These are phyloP conservation scores for Germaria angustata DNA, from an alignment of 2,888 invertebrate species.

Conservation along the genomic window DNA sequence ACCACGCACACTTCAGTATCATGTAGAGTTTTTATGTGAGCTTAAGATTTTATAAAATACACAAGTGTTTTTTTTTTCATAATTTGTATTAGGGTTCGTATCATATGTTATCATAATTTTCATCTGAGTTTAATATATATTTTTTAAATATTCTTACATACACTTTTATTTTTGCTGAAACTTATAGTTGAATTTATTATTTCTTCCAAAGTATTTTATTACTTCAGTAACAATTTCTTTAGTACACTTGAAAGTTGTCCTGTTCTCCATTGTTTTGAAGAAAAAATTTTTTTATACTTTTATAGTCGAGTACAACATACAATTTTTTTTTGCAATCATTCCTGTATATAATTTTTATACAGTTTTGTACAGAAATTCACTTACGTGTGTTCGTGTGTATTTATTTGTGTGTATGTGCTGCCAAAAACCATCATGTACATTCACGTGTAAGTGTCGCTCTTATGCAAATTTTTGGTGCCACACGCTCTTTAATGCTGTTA, in stretches of 20 bases:
- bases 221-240: constrained; percentile 62
- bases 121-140: constrained; percentile 36
- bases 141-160: constrained; percentile 3
- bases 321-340: too few species aligned
- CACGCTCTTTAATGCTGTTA: constrained; percentile 17
- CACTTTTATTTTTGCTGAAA: neutral
- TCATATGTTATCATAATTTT: constrained; percentile 68
- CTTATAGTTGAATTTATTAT: constrained; percentile 60
- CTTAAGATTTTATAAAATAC: neutral
- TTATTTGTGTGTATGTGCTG: neutral
- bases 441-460: constrained; percentile 64
- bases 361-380: too few species aligned
- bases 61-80: constrained; percentile 17
- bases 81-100: constrained; percentile 53
- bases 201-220: constrained; percentile 62
- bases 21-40: neutral
- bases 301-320: too few species aligned
- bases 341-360: too few species aligned
- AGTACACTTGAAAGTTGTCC: constrained; percentile 50
- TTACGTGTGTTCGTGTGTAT: neutral
- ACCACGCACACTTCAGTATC: neutral
- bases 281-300: neutral
- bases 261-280: neutral
- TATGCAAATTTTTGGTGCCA: constrained; percentile 59
- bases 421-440: constrained; percentile 56